Conservation (phyloP, 1,140 invertebrate species). For the Heliconius himera region DNA sequence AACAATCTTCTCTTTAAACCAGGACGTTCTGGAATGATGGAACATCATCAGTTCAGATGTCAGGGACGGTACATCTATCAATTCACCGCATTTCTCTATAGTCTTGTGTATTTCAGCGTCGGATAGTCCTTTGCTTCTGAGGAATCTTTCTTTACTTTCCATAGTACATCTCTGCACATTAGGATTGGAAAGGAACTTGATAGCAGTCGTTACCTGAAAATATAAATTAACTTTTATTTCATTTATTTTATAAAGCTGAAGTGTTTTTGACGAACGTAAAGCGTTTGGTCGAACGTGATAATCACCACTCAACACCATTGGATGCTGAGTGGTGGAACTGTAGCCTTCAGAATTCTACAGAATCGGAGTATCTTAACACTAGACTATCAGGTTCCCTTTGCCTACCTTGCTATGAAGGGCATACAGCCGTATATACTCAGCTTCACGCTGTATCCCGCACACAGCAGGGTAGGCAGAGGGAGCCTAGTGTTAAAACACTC, state of each 20-base stretch:
- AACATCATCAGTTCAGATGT: slow-evolving; percentile 74
- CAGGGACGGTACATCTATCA: slow-evolving; percentile 63
- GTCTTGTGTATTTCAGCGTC: slow-evolving; percentile 90
- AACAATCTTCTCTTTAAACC: slow-evolving; percentile 86
- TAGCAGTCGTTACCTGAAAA: slow-evolving; percentile 89
- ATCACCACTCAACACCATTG: too few relatives aligned
- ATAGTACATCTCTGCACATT: slow-evolving; percentile 89
- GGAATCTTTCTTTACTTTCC: slow-evolving; percentile 89
- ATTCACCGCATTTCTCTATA: slow-evolving; percentile 82
- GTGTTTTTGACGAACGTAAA: too few relatives aligned
- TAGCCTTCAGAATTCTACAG: too few relatives aligned
- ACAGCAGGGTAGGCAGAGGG: too few relatives aligned
- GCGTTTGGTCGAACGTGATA: too few relatives aligned
- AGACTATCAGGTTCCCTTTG: too few relatives aligned
- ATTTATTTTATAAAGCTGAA: background rate
- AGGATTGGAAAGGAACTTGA: slow-evolving; percentile 93
- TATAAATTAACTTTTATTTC: slow-evolving; percentile 34
- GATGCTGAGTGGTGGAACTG: too few relatives aligned
- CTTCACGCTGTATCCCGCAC: too few relatives aligned
- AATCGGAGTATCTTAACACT: too few relatives aligned
- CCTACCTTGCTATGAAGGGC: too few relatives aligned
- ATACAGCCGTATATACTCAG: too few relatives aligned
- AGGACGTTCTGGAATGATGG: slow-evolving; percentile 78
- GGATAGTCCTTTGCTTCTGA: slow-evolving; percentile 90
- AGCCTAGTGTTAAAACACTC: too few relatives aligned